Evolutionary conservation across 2,113 vertebrate species (phyloP), one percentile per base, ranked within the genome.

Genomic region (Forbesichthys agassizii): DNA sequence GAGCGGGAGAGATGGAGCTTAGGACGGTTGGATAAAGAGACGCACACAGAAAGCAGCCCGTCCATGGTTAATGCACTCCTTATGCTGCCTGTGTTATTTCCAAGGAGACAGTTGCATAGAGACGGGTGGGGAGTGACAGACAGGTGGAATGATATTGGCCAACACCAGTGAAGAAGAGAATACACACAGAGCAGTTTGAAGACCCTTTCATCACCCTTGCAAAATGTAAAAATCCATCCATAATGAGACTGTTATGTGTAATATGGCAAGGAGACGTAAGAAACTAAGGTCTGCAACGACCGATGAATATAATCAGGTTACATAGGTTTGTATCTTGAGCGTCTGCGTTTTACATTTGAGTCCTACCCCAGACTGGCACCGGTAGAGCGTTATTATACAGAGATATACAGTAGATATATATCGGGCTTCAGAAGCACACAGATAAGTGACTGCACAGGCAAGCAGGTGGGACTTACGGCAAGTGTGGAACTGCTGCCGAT

Each of bases 401-500:
- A 27, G 2, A 27, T 27, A 27, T 27, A 27, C 27, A 27, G 27
- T 27, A 27, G 27, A 27, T 27, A 27, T 27, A 27, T 27, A 27
- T 27, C 27, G 2, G 7, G 36, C 36, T 42, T 42, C 5, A 42
- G 36, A 6, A 11, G 9, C 9, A 52, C 10, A 52, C 9, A 14
- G 58, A n/a, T 3, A n/a, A n/a, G 0, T 61, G 12, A 42, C 14
- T 14, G 48, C 3, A 13, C 0, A 59, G 68, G 33, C 11, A 33
- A 73, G 48, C 14, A 61, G 0, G 49, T 60, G 18, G 36, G 46
- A 92, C 96, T 96, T 88, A 99, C 96, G 64, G 94, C 92, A 52
- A 99, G 76, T 0, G 96, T 98, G 0, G 95, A 90, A 1, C 93
- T 93, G 85, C 95, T 95, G 2, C 84, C 67, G 56, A 94, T 74